Evolutionary conservation across 2,797 vertebrate species (phyloP), one percentile per base, ranked within the genome.

Genomic region (Mionectes olivaceus): DNA sequence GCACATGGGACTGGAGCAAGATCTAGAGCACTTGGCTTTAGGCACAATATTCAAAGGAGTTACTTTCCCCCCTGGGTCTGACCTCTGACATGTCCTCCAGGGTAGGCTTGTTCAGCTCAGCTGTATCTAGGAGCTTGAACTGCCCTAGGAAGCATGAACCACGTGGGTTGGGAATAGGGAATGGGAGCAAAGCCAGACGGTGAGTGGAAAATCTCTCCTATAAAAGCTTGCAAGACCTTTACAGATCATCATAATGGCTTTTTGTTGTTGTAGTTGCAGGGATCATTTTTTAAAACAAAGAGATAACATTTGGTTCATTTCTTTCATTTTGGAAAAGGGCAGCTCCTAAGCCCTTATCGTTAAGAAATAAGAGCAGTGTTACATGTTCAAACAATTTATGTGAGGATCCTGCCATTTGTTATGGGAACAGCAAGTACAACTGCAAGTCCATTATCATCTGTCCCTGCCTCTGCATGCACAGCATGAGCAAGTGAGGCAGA

Each of bases 201-300:
- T 30, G 76, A 90, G 78, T 22, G 3, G 75, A 89, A 96, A 94
- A 55, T 78, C 70, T 79, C 67, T 78, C 67, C 53, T 53, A 12
- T 57, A 93, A 87, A 94, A 79, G 35, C 84, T 63, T 79, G 64
- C n/a, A 67, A 78, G 87, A 90, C 82, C 78, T 95, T 93, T 87
- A 82, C 59, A 22, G 57, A 93, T 74, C 52, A 49, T 65, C 19
- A 5, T 87, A 91, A 82, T 80, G 52, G 65, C 41, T 94, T 93
- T 93, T 93, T 82, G 70, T 94, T 93, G 81, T 89, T 65, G 87
- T 50, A 88, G 70, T 65, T 76, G 63, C 57, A 80, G 65, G 80
- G 55, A 82, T 90, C 76, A 85, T 96, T 93, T 94, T 95, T 96
- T 88, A 89, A 95, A 95, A 97, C 82, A 95, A 63, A 90, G 61